Evolutionary conservation across 2,113 vertebrate species (phyloP).

Genomic region (Sinocyclocheilus maitianheensis): DNA sequence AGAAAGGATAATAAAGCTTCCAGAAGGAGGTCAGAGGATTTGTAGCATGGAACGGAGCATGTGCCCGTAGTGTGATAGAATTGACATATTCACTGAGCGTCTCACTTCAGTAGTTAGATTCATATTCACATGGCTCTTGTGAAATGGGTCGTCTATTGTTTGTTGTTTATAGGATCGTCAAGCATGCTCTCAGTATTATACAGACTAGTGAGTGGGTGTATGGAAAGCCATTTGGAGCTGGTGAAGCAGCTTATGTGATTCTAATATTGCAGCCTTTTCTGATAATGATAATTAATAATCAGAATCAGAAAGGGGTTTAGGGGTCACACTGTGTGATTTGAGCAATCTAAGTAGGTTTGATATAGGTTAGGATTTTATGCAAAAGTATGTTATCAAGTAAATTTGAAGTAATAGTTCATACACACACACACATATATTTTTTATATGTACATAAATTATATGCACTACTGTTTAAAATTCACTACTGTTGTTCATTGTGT

Average conservation of each 20-base stretch:
- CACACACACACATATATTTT: no score
- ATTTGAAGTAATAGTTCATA: neutral
- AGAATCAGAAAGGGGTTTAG: neutral
- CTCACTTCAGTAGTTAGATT: conserved; percentile 44
- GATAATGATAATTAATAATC: conserved; percentile 12
- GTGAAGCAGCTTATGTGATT: neutral
- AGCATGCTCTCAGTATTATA: conserved; percentile 20
- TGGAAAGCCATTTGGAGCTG: neutral
- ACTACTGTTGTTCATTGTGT: no score
- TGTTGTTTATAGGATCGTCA: conserved; percentile 18
- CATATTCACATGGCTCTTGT: conserved; percentile 36
- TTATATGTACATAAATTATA: no score
- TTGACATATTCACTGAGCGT: conserved; percentile 43
- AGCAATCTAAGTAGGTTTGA: neutral
- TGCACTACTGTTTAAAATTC: no score
- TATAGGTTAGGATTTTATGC: neutral
- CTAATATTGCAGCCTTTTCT: conserved; percentile 4
- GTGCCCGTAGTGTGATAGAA: conserved; percentile 51
- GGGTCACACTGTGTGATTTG: neutral
- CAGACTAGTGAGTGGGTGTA: neutral
- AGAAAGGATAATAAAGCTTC: conserved; percentile 48
- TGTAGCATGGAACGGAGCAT: conserved; percentile 43
- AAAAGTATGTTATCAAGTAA: neutral
- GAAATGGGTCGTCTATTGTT: conserved; percentile 48
- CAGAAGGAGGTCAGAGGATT: conserved; percentile 58